Evolutionary conservation across 2,113 vertebrate genomes (phyloP).

Genomic region (Psophia crepitans): DNA sequence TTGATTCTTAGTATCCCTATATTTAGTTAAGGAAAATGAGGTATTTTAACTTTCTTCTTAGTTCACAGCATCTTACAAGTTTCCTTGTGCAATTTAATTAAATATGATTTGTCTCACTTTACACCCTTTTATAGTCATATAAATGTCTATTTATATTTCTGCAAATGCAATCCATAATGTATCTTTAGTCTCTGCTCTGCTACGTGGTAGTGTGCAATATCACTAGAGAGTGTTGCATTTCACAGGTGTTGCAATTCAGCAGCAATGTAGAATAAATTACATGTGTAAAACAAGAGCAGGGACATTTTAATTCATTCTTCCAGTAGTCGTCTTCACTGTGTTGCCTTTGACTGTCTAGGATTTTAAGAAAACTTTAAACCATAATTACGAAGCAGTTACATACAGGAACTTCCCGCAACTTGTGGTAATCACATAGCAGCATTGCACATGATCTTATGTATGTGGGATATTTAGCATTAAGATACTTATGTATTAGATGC

Average conservation of each 20-base stretch:
- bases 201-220: background rate
- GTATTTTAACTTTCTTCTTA: background rate
- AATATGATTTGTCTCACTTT: background rate
- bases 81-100: background rate
- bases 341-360: background rate
- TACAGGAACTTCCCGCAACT: background rate
- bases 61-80: background rate
- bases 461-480: background rate
- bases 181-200: background rate
- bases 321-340: background rate
- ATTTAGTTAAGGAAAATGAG: background rate
- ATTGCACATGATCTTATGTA: background rate
- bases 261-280: background rate
- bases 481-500: too few species aligned
- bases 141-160: background rate
- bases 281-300: background rate
- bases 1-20: background rate
- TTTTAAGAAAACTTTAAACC: background rate
- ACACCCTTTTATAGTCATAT: background rate
- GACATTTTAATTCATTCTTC: background rate
- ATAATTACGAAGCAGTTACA: background rate
- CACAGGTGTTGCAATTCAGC: background rate
- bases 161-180: background rate
- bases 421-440: background rate
- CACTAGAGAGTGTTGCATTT: background rate